phyloP scores from a whole-genome alignment of 1,140 invertebrate species.

The Ptiloglossa arizonensis region DNA sequence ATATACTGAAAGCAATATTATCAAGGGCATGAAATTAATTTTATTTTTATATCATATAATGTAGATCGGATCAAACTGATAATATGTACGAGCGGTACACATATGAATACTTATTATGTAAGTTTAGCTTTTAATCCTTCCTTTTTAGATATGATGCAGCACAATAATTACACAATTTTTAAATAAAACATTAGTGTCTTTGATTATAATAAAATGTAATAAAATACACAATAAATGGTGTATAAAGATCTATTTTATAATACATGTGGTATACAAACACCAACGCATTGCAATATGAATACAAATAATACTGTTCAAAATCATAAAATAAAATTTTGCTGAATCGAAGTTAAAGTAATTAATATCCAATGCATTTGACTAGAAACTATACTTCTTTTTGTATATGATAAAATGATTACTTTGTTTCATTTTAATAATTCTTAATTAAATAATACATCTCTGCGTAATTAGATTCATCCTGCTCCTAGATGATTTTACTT shows the following conservation, averaged over 20 bases:
- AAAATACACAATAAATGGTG: constrained; percentile 72
- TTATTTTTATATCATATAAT: constrained; percentile 12
- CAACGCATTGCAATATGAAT: constrained; percentile 61
- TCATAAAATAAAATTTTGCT: constrained; percentile 49
- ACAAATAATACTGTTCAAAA: constrained; percentile 72
- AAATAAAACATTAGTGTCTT: constrained; percentile 28
- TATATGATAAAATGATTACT: constrained; percentile 3
- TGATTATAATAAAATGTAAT: constrained; percentile 69
- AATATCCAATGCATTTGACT: constrained; percentile 32
- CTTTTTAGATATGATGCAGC: constrained; percentile 5
- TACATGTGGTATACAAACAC: constrained; percentile 69
- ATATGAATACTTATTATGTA: constrained; percentile 7
- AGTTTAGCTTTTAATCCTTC: constrained; percentile 1
- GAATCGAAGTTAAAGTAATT: constrained; percentile 31
- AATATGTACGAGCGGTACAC: not conserved
- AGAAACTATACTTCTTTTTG: constrained; percentile 53
- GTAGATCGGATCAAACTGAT: not conserved
- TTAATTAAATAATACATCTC: constrained; percentile 31
- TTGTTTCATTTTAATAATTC: not conserved
- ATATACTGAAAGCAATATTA: constrained; percentile 14
- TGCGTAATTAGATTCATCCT: constrained; percentile 13
- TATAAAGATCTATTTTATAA: constrained; percentile 70
- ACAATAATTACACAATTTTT: constrained; percentile 41
- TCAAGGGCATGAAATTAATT: constrained; percentile 17
- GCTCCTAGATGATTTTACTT: constrained; percentile 21